A percentile compares a stretch with the other conserved stretches of the same genome.
phyloP scores from a whole-genome alignment of 2,888 invertebrate genomes.

The Drosophila birchii region DNA sequence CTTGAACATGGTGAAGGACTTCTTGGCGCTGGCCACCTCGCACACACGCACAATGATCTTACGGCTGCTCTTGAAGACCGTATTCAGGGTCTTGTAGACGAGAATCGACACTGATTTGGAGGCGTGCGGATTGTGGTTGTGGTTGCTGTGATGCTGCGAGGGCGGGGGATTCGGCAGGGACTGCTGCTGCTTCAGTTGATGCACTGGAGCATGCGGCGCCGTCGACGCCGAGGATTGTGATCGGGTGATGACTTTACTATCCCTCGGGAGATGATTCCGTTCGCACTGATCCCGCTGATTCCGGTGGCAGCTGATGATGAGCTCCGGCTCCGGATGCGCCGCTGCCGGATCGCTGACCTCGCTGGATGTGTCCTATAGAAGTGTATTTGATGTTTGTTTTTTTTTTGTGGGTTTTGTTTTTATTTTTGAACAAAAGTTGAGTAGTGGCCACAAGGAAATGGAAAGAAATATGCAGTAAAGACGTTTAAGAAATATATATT shows the following conservation, averaged over 20 bases:
- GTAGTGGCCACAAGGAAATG: slow-evolving; percentile 63
- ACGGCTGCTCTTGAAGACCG: slow-evolving; percentile 85
- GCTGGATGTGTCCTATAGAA: slow-evolving; percentile 79
- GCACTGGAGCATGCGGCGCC: slow-evolving; percentile 73
- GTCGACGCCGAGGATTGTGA: slow-evolving; percentile 82
- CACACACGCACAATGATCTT: slow-evolving; percentile 85
- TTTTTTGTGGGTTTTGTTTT: slow-evolving; percentile 12
- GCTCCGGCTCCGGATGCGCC: slow-evolving; percentile 79
- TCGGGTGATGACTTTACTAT: slow-evolving; percentile 79
- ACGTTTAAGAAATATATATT: slow-evolving; percentile 51
- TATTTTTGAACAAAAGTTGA: slow-evolving; percentile 65
- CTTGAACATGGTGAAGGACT: slow-evolving; percentile 89
- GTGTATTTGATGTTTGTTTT: slow-evolving; percentile 29
- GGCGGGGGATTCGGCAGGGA: slow-evolving; percentile 80
- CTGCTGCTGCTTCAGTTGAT: slow-evolving; percentile 82
- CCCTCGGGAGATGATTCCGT: slow-evolving; percentile 45
- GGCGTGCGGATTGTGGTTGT: slow-evolving; percentile 69
- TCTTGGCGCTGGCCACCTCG: slow-evolving; percentile 85
- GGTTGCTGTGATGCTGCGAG: slow-evolving; percentile 51
- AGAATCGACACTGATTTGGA: slow-evolving; percentile 84
- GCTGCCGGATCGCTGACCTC: slow-evolving; percentile 63
- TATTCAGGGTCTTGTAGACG: slow-evolving; percentile 85
- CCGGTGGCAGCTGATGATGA: slow-evolving; percentile 76
- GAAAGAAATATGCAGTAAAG: slow-evolving; percentile 73
- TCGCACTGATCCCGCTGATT: slow-evolving; percentile 51